Evolutionary conservation across 2,888 invertebrate species (phyloP).

Genomic region (Cylindroiulus punctatus): DNA sequence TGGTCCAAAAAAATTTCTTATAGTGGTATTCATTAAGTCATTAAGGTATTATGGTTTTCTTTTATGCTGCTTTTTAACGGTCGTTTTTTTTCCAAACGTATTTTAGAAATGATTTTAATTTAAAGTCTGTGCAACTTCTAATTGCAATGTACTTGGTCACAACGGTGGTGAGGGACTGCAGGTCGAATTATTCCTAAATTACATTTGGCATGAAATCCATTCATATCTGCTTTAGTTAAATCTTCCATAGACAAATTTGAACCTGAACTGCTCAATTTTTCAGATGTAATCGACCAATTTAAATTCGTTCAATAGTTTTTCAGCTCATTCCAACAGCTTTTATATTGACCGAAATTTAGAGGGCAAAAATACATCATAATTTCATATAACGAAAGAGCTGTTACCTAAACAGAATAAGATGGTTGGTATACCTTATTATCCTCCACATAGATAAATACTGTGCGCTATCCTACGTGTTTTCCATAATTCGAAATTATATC

Average conservation of each 20-base stretch:
- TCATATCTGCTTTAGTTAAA: neutral
- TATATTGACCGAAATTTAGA: neutral
- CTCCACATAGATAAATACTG: conserved; percentile 7
- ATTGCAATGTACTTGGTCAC: too few species aligned
- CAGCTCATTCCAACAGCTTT: neutral
- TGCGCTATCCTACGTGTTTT: conserved; percentile 30
- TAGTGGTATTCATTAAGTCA: too few species aligned
- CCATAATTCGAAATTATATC: conserved; percentile 29
- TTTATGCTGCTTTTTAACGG: too few species aligned
- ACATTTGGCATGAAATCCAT: neutral
- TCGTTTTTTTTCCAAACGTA: too few species aligned
- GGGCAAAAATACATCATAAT: conserved; percentile 17
- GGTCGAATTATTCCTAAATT: neutral
- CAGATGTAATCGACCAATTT: conserved; percentile 38
- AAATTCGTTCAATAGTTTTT: neutral
- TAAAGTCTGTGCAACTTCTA: too few species aligned
- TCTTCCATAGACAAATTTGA: conserved; percentile 15
- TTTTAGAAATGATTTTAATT: too few species aligned
- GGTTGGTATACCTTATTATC: conserved; percentile 16
- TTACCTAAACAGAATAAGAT: neutral
- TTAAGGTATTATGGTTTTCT: too few species aligned
- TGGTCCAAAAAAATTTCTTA: too few species aligned
- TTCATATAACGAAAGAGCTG: neutral
- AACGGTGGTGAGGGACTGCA: neutral
- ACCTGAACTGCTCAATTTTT: conserved; percentile 44